Base-by-base conservation (phyloP, 2,797 vertebrate species). In the Telmatherina bonti region DNA sequence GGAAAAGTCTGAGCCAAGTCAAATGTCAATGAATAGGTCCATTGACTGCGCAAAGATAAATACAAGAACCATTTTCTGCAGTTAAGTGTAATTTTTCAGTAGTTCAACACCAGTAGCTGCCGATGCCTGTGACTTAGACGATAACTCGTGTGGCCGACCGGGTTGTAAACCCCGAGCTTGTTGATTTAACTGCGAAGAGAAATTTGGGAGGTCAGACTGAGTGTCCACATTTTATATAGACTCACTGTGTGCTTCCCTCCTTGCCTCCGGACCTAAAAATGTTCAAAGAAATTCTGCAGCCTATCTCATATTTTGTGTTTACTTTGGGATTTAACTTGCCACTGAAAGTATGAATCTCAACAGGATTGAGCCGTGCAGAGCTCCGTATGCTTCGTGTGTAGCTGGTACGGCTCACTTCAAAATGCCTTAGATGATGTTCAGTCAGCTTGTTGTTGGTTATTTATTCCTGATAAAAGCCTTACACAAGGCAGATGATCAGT, bases 31-130 rank as follows among this genome's bases (percentile, higher is more conserved):
- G 89, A 93, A 89, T 92, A 73, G 74, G 22, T 83, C 90, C 89
- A 87, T 93, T 93, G 88, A 92, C 78, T 60, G 6, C 13, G 47
- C 88, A 79, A 85, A 86, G 90, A 88, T 89, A 89, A 91, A 90
- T 89, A 90, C 88, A 75, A 92, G 81, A 69, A 58, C 76, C 26
- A 62, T 84, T 92, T 91, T 91, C 61, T 67, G 80, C 85, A 87
- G 81, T 88, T 86, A 79, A 81, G 69, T 88, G 68, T 84, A 74
- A 78, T 88, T 89, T 93, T 88, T 89, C 74, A 73, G 82, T 63
- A 72, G 80, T 79, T 88, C 78, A 86, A 59, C 55, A 74, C 69
- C 77, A 80, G 74, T 60, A 63, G 73, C 49, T 54, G 76, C 72
- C 7, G 58, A 81, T 82, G 68, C 53, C 63, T 63, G 20, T 2